Percentiles rank a stretch among this genome's conserved stretches.
Evolutionary conservation across 2,797 vertebrate species (phyloP).

Genomic region (Notoglanidium macrostoma): DNA sequence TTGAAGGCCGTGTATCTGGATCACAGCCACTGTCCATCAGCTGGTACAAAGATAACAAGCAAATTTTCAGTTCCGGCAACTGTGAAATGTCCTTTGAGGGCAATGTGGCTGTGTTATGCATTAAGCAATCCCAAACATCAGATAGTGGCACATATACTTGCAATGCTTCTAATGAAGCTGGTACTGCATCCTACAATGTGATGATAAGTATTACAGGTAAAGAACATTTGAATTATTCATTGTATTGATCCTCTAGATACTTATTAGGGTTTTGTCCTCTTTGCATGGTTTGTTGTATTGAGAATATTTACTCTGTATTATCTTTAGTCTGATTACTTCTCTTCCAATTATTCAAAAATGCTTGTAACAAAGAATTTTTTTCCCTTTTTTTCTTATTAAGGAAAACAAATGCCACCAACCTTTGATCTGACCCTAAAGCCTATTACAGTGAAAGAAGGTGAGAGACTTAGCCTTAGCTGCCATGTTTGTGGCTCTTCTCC

Average conservation of each 20-base stretch:
- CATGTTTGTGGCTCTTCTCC: slow-evolving; percentile 84
- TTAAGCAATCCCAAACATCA: slow-evolving; percentile 72
- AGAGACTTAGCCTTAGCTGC: slow-evolving; percentile 85
- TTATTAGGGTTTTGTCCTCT: not conserved
- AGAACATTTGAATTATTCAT: not conserved
- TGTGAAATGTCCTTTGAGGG: slow-evolving; percentile 85
- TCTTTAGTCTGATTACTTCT: not conserved
- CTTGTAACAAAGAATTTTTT: not conserved
- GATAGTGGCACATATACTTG: slow-evolving; percentile 87
- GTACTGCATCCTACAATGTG: slow-evolving; percentile 81
- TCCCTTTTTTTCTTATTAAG: slow-evolving; percentile 65
- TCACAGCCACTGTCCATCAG: slow-evolving; percentile 85
- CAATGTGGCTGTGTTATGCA: slow-evolving; percentile 77
- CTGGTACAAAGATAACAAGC: slow-evolving; percentile 87
- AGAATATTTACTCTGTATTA: not conserved
- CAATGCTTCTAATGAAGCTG: slow-evolving; percentile 87
- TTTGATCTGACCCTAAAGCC: slow-evolving; percentile 85
- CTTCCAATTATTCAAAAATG: not conserved
- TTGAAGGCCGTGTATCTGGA: slow-evolving; percentile 87
- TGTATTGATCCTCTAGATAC: not conserved
- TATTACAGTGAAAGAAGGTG: slow-evolving; percentile 77
- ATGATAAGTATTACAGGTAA: slow-evolving; percentile 87
- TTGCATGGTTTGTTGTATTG: not conserved
- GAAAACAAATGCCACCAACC: slow-evolving; percentile 81
- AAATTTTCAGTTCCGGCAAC: slow-evolving; percentile 78